Base-by-base conservation (phyloP, 2,113 vertebrate species). In the Anarrhichthys ocellatus region DNA sequence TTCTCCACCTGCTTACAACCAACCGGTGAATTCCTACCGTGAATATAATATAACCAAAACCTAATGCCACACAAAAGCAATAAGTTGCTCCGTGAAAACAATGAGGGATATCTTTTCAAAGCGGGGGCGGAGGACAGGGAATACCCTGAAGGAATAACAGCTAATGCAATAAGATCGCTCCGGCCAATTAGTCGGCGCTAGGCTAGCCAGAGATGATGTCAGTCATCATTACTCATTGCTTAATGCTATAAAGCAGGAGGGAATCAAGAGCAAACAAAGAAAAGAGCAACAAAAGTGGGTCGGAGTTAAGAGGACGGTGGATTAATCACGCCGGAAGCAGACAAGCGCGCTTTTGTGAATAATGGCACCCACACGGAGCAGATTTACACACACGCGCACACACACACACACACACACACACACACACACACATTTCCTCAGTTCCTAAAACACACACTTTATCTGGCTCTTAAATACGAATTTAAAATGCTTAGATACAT, bases 131-230 rank as follows among this genome's bases (percentile, higher is more conserved):
- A 78, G 79, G 88, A 89, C 82, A 85, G 76, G 87, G 88, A 89
- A 89, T 86, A 88, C 86, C 91, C 88, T 76, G 71, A 86, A 88
- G 91, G 90, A 92, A 90, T 74, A 90, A 66, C 76, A 89, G 87
- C 84, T 92, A 90, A 92, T 92, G 84, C 83, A 93, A 89, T 93
- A 88, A 89, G 80, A 89, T 84, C 34, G 82, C 83, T 88, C 88
- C 77, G 84, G 82, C 83, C 89, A 92, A 92, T 92, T 92, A 93
- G 91, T 78, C 67, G 54, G 80, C 68, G 69, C 76, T 70, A 78
- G 84, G 79, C 86, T 17, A 69, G 87, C 91, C 85, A 90, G 79
- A 84, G 87, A 92, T 92, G 91, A 93, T 92, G 88, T 90, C 91
- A 93, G 76, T 85, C 89, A 70, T 91, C 83, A 83, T 90, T 91